Evolutionary conservation across 1,140 invertebrate species (phyloP).

Genomic region (Pomacea maculata): DNA sequence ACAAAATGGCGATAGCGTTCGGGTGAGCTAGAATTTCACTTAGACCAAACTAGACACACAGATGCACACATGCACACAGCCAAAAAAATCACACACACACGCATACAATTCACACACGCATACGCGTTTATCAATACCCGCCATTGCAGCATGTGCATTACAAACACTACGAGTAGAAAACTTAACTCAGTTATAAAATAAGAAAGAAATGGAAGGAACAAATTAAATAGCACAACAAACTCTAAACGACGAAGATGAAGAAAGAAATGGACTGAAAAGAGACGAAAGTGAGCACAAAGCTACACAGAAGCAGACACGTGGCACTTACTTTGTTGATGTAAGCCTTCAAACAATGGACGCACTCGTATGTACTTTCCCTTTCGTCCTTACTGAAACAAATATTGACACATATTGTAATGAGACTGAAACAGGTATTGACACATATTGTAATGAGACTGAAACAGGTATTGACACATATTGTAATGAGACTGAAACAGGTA

Average conservation of each 20-base stretch:
- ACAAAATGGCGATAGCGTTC: constrained; percentile 86
- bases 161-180: no score
- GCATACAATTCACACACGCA: background rate
- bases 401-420: background rate
- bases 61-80: background rate
- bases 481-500: background rate
- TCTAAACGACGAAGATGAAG: no score
- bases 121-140: no score
- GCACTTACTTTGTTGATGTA: constrained; percentile 83
- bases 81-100: background rate
- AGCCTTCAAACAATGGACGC: constrained; percentile 89
- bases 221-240: no score
- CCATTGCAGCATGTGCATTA: no score
- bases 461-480: background rate
- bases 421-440: background rate
- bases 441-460: no score
- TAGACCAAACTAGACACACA: constrained; percentile 72
- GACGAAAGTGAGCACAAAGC: background rate
- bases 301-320: background rate
- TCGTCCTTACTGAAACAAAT: constrained; percentile 53
- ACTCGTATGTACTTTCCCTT: constrained; percentile 72
- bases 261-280: background rate
- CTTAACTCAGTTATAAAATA: no score
- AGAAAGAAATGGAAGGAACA: no score
- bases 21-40: constrained; percentile 83